Evolutionary conservation across 2,797 vertebrate species (phyloP), one percentile per base, ranked within the genome.

Genomic region (Neosalanx taihuensis): DNA sequence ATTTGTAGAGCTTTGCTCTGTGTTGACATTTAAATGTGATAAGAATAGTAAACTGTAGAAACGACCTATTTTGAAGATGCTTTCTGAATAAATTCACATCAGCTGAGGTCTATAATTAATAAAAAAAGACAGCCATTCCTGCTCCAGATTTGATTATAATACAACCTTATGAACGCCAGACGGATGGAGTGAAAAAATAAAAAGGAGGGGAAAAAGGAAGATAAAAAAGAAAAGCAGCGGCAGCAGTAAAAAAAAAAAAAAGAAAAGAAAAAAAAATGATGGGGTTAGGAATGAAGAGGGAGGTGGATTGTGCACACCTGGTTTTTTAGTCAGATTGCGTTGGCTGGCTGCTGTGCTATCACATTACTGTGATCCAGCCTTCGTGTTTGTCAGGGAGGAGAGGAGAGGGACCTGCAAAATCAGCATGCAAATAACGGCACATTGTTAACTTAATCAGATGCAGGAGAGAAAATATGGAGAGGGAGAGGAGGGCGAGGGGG

Each of bases 361-460:
- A 93, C 94, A 93, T 95, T 95, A 95, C 95, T 93, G 93, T 94
- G 94, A 95, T 92, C 91, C 94, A 93, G 93, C 95, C 94, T 92
- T 89, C 87, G 90, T 91, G 95, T 96, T 96, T 96, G 91, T 91
- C 89, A 89, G 88, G 89, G 88, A 88, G 86, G 83, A 75, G 82
- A 84, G 82, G 83, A 86, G 93, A 93, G 93, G 92, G 94, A 93
- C 93, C 94, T 93, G 89, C 92, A 90, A 97, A 98, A 98, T 99
- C 97, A 97, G 95, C 95, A 99, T 98, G 96, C 95, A 98, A 98
- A 99, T 98, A 98, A 96, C 96, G 95, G 93, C 93, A 95, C 96
- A 98, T 99, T 97, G 96, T 98, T 97, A 98, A 97, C 95, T 98
- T 96, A 98, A 97, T 99, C 97, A 98, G 96, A 98, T 98, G 95